Evolutionary conservation across 2,797 vertebrate species (phyloP).

Genomic region (Hippopotamyrus pictus): DNA sequence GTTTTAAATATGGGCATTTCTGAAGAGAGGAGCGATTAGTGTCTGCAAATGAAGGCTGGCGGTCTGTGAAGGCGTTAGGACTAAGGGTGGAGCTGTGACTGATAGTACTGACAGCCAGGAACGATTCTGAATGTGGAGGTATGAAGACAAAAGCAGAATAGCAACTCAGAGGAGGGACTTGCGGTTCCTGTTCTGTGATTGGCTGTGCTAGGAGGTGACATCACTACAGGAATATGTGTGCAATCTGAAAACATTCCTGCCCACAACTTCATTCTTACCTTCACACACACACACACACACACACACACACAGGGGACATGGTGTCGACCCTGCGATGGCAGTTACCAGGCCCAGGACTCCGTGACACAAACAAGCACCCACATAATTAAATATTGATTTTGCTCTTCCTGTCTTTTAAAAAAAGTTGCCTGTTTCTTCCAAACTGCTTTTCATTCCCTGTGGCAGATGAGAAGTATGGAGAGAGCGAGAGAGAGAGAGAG

Average conservation of each 20-base stretch:
- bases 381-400: conserved; percentile 21
- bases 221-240: background rate
- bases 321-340: background rate
- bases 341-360: background rate
- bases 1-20: background rate
- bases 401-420: background rate
- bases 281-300: background rate
- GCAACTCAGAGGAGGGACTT: background rate
- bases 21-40: background rate
- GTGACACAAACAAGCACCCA: conserved; percentile 14
- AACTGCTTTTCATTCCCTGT: background rate
- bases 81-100: background rate
- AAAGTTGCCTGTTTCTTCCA: conserved; percentile 1
- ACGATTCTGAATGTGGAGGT: background rate
- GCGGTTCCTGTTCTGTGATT: background rate
- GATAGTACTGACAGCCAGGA: background rate
- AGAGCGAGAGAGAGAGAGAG: background rate
- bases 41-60: background rate
- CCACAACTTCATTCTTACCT: background rate
- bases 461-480: conserved; percentile 9
- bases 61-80: background rate
- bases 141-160: background rate
- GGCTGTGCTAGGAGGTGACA: background rate
- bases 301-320: background rate
- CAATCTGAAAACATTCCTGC: background rate